Conservation (phyloP, 2,797 vertebrate genomes). For the Xyrichtys novacula region DNA sequence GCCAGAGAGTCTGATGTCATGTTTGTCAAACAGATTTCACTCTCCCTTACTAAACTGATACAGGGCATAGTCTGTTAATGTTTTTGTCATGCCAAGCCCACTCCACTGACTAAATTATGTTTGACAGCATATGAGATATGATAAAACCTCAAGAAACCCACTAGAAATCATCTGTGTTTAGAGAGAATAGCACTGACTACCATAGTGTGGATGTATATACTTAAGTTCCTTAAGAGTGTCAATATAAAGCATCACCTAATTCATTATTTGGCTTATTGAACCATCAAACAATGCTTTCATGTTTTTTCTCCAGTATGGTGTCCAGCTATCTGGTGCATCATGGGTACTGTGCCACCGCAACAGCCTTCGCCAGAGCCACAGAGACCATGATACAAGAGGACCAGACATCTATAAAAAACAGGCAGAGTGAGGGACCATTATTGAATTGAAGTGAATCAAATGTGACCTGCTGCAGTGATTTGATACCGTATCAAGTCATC, state of each 20-base stretch:
- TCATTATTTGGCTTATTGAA: not conserved
- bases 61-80: no score
- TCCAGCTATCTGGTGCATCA: constrained; percentile 98
- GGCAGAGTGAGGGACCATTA: constrained; percentile 93
- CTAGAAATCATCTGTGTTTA: no score
- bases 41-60: no score
- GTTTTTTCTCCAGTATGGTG: constrained; percentile 89
- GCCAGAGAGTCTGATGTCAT: no score
- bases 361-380: constrained; percentile 95
- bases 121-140: no score
- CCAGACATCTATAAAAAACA: constrained; percentile 97
- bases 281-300: not conserved
- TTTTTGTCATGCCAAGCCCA: no score
- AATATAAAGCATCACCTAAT: not conserved
- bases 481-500: not conserved
- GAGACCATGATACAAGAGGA: constrained; percentile 98
- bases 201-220: no score
- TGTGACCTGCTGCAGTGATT: not conserved
- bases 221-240: not conserved
- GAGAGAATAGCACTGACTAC: no score
- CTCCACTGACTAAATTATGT: no score
- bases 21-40: no score
- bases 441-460: not conserved
- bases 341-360: constrained; percentile 97
- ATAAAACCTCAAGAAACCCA: no score